Evolutionary conservation across 1,140 invertebrate species (phyloP), one percentile per base, ranked within the genome.

Genomic region (Nomia melanderi): DNA sequence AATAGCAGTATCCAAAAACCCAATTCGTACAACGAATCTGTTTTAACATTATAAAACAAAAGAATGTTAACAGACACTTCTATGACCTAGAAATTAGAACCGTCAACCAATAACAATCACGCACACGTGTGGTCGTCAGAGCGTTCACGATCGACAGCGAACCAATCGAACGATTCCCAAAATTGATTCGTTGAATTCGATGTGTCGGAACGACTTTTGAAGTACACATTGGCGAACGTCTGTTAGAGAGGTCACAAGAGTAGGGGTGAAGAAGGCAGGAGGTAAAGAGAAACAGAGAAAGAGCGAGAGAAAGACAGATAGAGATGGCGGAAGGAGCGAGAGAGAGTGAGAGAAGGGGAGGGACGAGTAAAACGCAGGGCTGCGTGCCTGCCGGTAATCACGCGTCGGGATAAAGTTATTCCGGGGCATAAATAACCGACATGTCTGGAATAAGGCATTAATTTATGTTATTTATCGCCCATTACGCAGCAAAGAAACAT

Each of bases 401-500:
- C 89, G 88, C 88, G 87, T 81, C 83, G 83, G 90, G 88, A 91
- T 91, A 91, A 91, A 91, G 90, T 91, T 91, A 91, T 91, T 91
- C 90, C 86, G 83, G 83, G 85, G 86, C 89, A 91, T 91, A 91
- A 91, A 91, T 91, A 91, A 91, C 89, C 88, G 86, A 88, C 87
- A 89, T 88, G 90, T 90, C 90, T 89, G 87, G 90, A 90, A 89
- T 90, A 90, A 91, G 88, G 90, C 90, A 91, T 91, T 91, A 91
- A 91, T 91, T 91, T 91, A 90, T 90, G 90, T 91, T 91, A 91
- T 91, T 91, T 91, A 91, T 91, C 88, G 90, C 85, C 90, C 89
- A 91, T 91, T 91, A 91, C 87, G 89, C 87, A 79, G 89, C 87
- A 88, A 89, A 90, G 89, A 91, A 91, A 90, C 87, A 89, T 89